Conservation (phyloP, 2,797 vertebrate species). For the Bucorvus abyssinicus region DNA sequence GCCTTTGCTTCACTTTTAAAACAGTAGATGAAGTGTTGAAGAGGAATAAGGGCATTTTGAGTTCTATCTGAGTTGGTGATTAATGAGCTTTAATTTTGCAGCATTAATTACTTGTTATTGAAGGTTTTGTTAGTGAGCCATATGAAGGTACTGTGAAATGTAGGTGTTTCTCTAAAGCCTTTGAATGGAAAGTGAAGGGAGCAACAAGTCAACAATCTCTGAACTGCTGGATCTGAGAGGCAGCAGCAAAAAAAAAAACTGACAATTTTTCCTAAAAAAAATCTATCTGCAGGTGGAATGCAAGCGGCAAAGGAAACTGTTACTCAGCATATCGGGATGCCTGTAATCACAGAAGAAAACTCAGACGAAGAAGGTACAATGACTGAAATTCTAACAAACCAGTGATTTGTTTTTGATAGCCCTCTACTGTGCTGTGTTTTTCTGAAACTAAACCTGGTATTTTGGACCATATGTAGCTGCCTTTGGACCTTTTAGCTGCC, state of each 20-base stretch:
- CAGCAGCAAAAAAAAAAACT: not conserved
- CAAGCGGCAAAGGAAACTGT: constrained; percentile 8
- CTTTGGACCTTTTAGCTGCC: no score
- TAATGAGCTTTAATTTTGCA: not conserved
- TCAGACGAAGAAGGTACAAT: constrained; percentile 54
- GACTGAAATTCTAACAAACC: not conserved
- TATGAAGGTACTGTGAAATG: not conserved
- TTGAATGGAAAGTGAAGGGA: not conserved
- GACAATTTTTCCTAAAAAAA: not conserved
- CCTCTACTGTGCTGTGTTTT: not conserved
- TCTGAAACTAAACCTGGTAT: not conserved
- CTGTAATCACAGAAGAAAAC: constrained; percentile 65
- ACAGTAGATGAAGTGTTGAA: not conserved
- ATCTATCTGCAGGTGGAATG: constrained; percentile 46
- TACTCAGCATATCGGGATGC: constrained; percentile 64
- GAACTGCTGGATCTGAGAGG: not conserved
- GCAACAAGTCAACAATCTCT: not conserved
- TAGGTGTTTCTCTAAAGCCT: not conserved
- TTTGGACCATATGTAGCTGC: not conserved
- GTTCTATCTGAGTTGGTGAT: not conserved
- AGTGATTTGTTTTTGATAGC: not conserved
- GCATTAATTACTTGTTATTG: not conserved
- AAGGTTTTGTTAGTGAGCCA: not conserved
- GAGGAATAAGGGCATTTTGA: not conserved
- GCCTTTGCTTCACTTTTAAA: not conserved